phyloP scores from a whole-genome alignment of 37 sponge, comb jelly and placozoan species.

The Agelas oroides region DNA sequence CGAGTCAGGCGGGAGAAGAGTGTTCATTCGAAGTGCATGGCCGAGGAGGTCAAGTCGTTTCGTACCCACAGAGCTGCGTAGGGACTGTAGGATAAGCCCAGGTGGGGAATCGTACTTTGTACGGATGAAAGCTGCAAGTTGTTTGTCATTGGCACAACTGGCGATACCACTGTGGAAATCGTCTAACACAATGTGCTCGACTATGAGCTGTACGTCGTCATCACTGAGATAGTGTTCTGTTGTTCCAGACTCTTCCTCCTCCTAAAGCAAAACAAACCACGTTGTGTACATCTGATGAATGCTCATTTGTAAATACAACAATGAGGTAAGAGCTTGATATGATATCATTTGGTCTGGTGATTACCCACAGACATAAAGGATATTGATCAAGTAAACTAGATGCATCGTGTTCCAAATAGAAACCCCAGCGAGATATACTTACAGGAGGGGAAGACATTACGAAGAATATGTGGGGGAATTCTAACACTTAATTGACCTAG shows the following conservation, averaged over 20 bases:
- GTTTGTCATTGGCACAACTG: background rate
- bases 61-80: conserved; percentile 8
- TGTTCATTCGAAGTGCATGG: conserved; percentile 47
- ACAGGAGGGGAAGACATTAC: too few relatives aligned
- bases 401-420: too few relatives aligned
- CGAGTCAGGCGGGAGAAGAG: conserved; percentile 45
- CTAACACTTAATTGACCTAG: too few relatives aligned
- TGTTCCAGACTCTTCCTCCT: background rate
- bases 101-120: conserved; percentile 21
- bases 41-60: conserved; percentile 25
- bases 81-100: conserved; percentile 18
- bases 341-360: too few relatives aligned
- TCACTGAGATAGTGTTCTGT: background rate
- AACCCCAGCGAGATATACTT: too few relatives aligned
- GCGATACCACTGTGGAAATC: conserved; percentile 35
- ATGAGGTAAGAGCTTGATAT: too few relatives aligned
- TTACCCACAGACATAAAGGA: too few relatives aligned
- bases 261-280: background rate
- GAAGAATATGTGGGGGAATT: too few relatives aligned
- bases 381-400: too few relatives aligned
- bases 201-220: background rate
- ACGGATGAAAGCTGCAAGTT: conserved; percentile 5
- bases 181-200: conserved; percentile 31
- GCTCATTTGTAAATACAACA: too few relatives aligned
- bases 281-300: background rate